Base-by-base conservation (phyloP, 2,888 invertebrate genomes). In the Cataglyphis rosenhaueri region DNA sequence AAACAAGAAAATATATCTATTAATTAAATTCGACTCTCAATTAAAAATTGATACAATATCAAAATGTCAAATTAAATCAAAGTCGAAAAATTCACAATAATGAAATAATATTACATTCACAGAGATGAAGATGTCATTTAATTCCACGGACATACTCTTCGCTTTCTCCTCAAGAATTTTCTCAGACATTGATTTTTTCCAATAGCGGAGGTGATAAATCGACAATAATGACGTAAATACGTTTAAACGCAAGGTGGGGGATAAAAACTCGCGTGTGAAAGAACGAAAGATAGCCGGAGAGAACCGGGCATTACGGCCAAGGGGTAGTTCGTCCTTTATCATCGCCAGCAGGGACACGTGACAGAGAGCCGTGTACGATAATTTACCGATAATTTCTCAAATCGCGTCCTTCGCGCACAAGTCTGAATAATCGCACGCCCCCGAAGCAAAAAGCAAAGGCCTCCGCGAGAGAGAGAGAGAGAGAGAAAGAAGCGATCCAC, bases 371-470 rank as follows among this genome's bases (percentile, higher is more conserved):
- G 8, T 41, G 66, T 61, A 61, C 76, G 38, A 52, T 73, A 81
- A 88, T 86, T 78, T 85, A 74, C 32, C 25, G 78, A 83, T 86
- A 88, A 91, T 89, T 89, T 88, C 86, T 87, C 83, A 64, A 55
- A 55, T 71, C 62, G 35, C n/a, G 64, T 64, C 70, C 82, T 78
- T 82, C 71, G 55, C 52, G 3, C 35, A 62, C 75, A 83, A 62
- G 61, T 48, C 48, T 65, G 61, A 66, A 65, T 75, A 82, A 82
- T 79, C 70, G 82, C 76, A 85, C 86, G 84, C 78, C 86, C 86
- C 78, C 82, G 76, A 83, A 84, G 79, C 75, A 1, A 44, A 70
- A 70, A 62, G 59, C 32, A 41, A 21, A 81, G 82, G 68, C 52
- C 73, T 59, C 38, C 59, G 64, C 9, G 55, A 52, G 52, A 66